Percentiles rank a stretch among this genome's conserved stretches.
These are phyloP conservation scores for Hyaena hyaena DNA, from an alignment of 2,113 vertebrate genomes.

Conservation along the genomic window DNA sequence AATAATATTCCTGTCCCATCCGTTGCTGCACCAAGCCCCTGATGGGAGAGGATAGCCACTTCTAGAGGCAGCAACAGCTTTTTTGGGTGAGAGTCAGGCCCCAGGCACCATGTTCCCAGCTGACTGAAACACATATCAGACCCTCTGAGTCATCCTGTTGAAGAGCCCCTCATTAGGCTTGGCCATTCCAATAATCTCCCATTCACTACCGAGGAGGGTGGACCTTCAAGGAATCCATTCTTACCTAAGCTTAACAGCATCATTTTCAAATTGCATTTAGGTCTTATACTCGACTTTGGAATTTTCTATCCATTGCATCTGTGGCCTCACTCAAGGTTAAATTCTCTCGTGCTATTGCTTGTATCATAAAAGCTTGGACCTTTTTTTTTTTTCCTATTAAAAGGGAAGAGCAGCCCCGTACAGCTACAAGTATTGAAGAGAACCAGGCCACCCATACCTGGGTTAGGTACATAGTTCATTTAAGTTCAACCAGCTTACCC, in stretches of 20 bases:
- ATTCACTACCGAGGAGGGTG: not conserved
- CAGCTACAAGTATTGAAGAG: not conserved
- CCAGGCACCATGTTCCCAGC: not conserved
- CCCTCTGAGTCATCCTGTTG: not conserved
- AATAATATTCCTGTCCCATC: not conserved
- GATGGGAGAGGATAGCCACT: not conserved
- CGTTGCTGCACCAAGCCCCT: not conserved
- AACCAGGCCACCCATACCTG: not conserved
- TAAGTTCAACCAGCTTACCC: not conserved
- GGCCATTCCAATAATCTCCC: not conserved
- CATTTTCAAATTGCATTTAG: not conserved
- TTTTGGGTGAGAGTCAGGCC: not conserved
- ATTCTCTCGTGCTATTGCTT: not conserved
- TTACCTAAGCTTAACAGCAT: not conserved
- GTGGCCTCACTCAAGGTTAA: not conserved
- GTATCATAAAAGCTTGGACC: not conserved
- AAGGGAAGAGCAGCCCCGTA: not conserved
- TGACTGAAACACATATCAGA: not conserved
- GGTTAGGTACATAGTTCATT: not conserved
- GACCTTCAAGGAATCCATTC: not conserved
- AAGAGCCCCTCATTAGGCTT: not conserved
- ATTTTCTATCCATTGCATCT: not conserved
- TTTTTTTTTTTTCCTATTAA: slow-evolving; percentile 23
- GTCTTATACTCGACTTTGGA: not conserved
- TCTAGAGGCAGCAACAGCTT: not conserved